Conservation (phyloP, 2,113 vertebrate genomes). For the Microtus richardsoni region DNA sequence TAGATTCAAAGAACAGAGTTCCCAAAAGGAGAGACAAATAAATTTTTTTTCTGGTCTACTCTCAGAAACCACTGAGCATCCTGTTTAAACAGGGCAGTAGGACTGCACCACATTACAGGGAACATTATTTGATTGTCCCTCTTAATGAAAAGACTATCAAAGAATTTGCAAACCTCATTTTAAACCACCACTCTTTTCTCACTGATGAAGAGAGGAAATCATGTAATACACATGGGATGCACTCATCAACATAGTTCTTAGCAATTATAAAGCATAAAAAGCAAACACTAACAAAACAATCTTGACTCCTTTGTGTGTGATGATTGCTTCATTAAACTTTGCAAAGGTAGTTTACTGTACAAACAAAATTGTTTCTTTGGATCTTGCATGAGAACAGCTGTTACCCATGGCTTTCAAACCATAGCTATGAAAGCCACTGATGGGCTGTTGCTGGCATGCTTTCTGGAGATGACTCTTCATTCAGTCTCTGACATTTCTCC, state of each 20-base stretch:
- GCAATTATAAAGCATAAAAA: constrained; percentile 1
- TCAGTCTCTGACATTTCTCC: not conserved
- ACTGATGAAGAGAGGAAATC: not conserved
- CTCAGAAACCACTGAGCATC: not conserved
- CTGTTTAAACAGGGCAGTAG: not conserved
- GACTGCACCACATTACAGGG: not conserved
- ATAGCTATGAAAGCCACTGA: not conserved
- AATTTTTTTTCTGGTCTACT: not conserved
- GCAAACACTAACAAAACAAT: not conserved
- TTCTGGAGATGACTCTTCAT: not conserved
- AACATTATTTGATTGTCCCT: not conserved
- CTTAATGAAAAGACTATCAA: not conserved
- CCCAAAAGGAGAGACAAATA: not conserved
- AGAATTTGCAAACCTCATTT: not conserved
- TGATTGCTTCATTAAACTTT: not conserved
- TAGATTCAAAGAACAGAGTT: not conserved
- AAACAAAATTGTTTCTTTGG: not conserved
- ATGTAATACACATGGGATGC: not conserved
- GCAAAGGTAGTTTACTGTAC: not conserved
- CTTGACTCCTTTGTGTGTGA: not conserved
- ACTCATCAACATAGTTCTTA: not conserved
- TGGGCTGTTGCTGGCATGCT: not conserved
- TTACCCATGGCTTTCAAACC: not conserved
- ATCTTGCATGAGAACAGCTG: not conserved
- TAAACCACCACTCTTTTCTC: not conserved